Conservation (phyloP, 2,797 vertebrate species). For the Onychomys torridus region DNA sequence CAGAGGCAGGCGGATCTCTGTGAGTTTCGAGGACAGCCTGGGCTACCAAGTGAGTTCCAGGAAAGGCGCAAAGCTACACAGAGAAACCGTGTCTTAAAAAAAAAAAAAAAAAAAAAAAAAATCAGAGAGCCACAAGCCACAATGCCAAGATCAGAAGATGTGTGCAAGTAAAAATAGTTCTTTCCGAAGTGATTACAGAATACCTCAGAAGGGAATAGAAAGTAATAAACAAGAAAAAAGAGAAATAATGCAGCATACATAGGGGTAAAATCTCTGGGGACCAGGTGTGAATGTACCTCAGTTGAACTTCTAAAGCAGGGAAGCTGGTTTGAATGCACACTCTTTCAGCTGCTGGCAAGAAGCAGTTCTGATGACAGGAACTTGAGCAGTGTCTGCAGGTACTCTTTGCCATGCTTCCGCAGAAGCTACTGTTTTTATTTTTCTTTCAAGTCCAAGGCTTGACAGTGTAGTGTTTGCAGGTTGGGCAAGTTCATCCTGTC, state of each 20-base stretch:
- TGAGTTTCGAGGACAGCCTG: too few relatives aligned
- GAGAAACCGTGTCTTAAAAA: too few relatives aligned
- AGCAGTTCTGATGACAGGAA: neutral
- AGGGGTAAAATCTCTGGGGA: neutral
- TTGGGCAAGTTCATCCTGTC: too few relatives aligned
- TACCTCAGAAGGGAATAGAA: neutral
- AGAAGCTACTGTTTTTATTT: neutral
- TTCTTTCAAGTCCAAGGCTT: neutral
- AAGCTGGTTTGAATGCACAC: fast-evolving
- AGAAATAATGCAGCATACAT: neutral
- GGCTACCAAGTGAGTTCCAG: too few relatives aligned
- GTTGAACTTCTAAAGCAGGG: neutral
- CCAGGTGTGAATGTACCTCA: neutral
- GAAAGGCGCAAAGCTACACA: too few relatives aligned
- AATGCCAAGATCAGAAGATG: neutral
- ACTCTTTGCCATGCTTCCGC: neutral
- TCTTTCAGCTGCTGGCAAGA: neutral
- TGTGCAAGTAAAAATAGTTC: neutral
- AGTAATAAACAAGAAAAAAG: neutral
- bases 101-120: neutral
- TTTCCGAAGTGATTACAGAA: neutral
- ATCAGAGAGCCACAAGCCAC: neutral
- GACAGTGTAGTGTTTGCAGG: neutral
- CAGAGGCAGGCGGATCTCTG: too few relatives aligned
- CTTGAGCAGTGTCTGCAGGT: neutral